These are phyloP conservation scores for Lasioglossum morio DNA, from an alignment of 2,888 invertebrate species.

Conservation along the genomic window DNA sequence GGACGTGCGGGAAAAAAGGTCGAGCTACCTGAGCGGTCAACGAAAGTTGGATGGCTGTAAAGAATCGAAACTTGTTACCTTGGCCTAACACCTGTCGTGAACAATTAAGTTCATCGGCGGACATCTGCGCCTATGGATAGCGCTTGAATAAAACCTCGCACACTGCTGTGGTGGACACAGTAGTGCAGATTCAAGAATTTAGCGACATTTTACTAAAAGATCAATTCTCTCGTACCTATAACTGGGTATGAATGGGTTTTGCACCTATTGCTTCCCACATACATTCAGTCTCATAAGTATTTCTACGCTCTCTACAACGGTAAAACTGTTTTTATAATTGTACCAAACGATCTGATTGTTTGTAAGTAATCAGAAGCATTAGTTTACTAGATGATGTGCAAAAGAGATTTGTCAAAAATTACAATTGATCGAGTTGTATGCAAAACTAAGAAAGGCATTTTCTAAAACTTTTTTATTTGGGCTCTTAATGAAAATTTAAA, in stretches of 20 bases:
- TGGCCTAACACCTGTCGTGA: conserved; percentile 37
- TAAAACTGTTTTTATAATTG: too few relatives aligned
- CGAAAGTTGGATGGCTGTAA: conserved; percentile 28
- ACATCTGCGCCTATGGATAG: conserved; percentile 8
- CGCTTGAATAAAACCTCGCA: neutral
- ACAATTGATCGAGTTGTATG: too few relatives aligned
- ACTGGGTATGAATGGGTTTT: neutral
- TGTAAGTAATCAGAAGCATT: too few relatives aligned
- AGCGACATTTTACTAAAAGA: neutral
- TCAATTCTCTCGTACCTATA: neutral
- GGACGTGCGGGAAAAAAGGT: conserved; percentile 25
- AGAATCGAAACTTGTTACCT: neutral
- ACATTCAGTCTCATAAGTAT: too few relatives aligned
- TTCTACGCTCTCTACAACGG: too few relatives aligned
- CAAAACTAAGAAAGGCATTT: too few relatives aligned
- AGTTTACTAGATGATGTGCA: too few relatives aligned
- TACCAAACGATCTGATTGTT: too few relatives aligned
- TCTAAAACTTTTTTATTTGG: too few relatives aligned
- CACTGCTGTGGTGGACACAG: neutral
- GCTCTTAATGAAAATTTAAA: too few relatives aligned
- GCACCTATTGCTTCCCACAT: neutral
- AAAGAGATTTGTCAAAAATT: too few relatives aligned
- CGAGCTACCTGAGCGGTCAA: conserved; percentile 25
- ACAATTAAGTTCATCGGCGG: conserved; percentile 9
- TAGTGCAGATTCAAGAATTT: neutral